Evolutionary conservation across 2,113 vertebrate genomes (phyloP).

Genomic region (Mirounga angustirostris): DNA sequence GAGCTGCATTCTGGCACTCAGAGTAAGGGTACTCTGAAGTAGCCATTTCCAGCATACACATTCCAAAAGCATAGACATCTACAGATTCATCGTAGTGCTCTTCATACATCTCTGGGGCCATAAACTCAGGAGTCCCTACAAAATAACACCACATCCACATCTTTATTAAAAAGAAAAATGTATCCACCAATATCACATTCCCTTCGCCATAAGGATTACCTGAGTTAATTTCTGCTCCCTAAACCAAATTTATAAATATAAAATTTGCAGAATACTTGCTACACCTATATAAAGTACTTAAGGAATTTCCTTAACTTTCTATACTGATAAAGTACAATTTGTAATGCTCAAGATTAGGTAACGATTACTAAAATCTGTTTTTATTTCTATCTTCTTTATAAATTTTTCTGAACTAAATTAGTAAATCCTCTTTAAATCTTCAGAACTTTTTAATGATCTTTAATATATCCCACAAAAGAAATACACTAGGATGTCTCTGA

Average conservation of each 20-base stretch:
- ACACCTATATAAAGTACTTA: slow-evolving; percentile 52
- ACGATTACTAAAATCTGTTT: slow-evolving; percentile 49
- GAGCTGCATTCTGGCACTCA: slow-evolving; percentile 96
- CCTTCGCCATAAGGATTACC: slow-evolving; percentile 33
- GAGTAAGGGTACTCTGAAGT: slow-evolving; percentile 97
- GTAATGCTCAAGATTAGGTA: slow-evolving; percentile 13
- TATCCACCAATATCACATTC: slow-evolving; percentile 39
- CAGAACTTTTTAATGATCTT: slow-evolving; percentile 50
- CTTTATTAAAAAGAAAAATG: slow-evolving; percentile 61
- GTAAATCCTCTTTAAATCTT: slow-evolving; percentile 51
- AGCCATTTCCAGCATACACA: slow-evolving; percentile 98
- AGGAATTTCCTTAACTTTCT: slow-evolving; percentile 26
- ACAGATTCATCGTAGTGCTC: slow-evolving; percentile 97
- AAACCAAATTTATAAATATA: slow-evolving; percentile 32
- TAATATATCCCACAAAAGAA: slow-evolving; percentile 53
- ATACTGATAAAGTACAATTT: slow-evolving; percentile 5
- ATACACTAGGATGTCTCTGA: not conserved
- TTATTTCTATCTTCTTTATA: slow-evolving; percentile 12
- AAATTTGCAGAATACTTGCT: not conserved
- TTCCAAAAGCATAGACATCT: slow-evolving; percentile 97
- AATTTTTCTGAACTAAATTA: slow-evolving; percentile 57
- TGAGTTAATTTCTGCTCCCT: slow-evolving; percentile 19
- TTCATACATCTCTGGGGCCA: slow-evolving; percentile 98
- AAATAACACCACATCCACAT: slow-evolving; percentile 52
- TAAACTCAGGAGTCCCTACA: slow-evolving; percentile 96